These are phyloP conservation scores for Anoplolepis gracilipes DNA, from an alignment of 1,140 invertebrate genomes.

Conservation along the genomic window DNA sequence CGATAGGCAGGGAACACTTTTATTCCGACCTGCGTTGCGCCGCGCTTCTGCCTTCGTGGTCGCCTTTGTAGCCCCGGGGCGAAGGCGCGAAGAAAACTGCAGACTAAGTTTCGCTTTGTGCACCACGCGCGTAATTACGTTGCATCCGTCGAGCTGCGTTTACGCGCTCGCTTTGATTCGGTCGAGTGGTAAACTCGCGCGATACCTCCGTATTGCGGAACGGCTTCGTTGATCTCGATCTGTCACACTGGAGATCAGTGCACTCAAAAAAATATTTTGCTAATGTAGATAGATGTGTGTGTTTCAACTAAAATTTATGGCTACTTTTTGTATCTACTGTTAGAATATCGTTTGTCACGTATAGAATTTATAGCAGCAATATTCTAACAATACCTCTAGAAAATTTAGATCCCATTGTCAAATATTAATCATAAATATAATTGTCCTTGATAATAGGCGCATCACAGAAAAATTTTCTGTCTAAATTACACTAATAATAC, in stretches of 20 bases:
- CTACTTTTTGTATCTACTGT: too few relatives aligned
- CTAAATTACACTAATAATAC: too few relatives aligned
- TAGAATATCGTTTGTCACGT: too few relatives aligned
- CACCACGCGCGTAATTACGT: constrained; percentile 58
- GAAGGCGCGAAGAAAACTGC: constrained; percentile 50
- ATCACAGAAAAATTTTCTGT: too few relatives aligned
- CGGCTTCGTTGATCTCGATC: neutral
- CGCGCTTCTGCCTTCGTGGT: constrained; percentile 37
- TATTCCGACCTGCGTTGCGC: constrained; percentile 17
- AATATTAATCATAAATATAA: too few relatives aligned
- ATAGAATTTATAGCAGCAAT: too few relatives aligned
- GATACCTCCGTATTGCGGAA: constrained; percentile 1
- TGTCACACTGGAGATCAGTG: neutral
- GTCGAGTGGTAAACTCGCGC: constrained; percentile 14
- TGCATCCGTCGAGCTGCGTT: constrained; percentile 41
- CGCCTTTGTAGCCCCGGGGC: constrained; percentile 40
- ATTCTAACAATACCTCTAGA: too few relatives aligned
- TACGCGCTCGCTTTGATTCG: constrained; percentile 3
- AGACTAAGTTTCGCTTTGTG: constrained; percentile 7
- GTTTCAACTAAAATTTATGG: too few relatives aligned
- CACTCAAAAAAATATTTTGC: too few relatives aligned
- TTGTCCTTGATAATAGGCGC: too few relatives aligned
- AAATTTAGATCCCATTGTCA: too few relatives aligned
- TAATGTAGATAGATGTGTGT: too few relatives aligned
- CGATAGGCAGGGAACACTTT: constrained; percentile 66